Percentiles rank a stretch among this genome's conserved stretches.
Conservation (phyloP, 2,888 invertebrate genomes). For the Pardosa pseudoannulata region DNA sequence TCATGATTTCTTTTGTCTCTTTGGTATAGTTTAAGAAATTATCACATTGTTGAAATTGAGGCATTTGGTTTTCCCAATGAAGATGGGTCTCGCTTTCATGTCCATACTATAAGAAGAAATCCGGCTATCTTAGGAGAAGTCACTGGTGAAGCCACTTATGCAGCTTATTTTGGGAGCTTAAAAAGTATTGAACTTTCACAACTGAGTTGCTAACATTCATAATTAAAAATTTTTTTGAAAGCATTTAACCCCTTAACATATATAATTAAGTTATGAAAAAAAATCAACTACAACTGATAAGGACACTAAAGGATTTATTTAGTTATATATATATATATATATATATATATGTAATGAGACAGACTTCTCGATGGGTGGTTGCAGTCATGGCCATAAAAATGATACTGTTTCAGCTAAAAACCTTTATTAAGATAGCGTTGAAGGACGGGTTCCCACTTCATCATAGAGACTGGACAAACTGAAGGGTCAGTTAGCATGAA, state of each 20-base stretch:
- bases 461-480: too few relatives aligned
- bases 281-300: neutral
- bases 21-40: constrained; percentile 78
- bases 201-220: neutral
- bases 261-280: neutral
- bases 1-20: neutral
- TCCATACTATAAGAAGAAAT: constrained; percentile 79
- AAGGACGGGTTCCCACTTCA: too few relatives aligned
- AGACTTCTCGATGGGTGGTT: too few relatives aligned
- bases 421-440: too few relatives aligned
- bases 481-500: too few relatives aligned
- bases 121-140: constrained; percentile 80
- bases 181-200: constrained; percentile 75
- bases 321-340: too few relatives aligned
- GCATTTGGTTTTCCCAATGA: constrained; percentile 77
- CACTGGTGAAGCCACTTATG: constrained; percentile 80
- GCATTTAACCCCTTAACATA: neutral
- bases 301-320: neutral
- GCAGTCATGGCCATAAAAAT: too few relatives aligned
- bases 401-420: too few relatives aligned
- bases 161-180: constrained; percentile 79
- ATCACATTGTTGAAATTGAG: constrained; percentile 80
- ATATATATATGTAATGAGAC: too few relatives aligned
- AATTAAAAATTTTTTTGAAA: neutral
- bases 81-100: constrained; percentile 75